phyloP scores from a whole-genome alignment of 2,113 vertebrate species.

The Scytalopus superciliaris region DNA sequence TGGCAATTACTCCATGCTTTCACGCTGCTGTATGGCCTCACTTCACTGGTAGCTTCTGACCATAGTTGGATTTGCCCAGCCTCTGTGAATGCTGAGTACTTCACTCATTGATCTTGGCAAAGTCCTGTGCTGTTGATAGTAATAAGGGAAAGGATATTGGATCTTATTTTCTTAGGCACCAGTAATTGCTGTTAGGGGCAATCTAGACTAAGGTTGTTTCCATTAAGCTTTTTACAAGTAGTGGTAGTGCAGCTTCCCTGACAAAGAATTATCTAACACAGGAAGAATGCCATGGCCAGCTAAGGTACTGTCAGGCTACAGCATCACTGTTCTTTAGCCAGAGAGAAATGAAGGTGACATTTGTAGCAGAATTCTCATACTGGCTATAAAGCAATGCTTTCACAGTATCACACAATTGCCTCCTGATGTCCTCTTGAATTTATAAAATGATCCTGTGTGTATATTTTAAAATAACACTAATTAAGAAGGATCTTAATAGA shows the following conservation, averaged over 20 bases:
- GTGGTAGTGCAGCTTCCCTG: background rate
- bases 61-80: background rate
- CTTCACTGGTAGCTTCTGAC: background rate
- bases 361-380: background rate
- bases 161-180: background rate
- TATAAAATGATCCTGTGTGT: background rate
- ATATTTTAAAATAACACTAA: constrained; percentile 2
- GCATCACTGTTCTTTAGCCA: background rate
- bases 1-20: background rate
- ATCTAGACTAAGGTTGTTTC: background rate
- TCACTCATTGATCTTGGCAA: background rate
- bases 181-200: background rate
- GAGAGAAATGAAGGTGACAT: background rate
- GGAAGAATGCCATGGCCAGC: rapidly evolving
- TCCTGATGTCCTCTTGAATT: background rate
- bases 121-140: background rate
- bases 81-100: background rate
- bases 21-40: background rate
- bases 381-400: background rate
- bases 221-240: background rate
- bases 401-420: background rate
- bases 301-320: background rate
- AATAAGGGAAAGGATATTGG: background rate
- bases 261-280: background rate
- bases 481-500: background rate